Conservation (phyloP, 2,888 invertebrate genomes). For the Drosophila prolongata region DNA sequence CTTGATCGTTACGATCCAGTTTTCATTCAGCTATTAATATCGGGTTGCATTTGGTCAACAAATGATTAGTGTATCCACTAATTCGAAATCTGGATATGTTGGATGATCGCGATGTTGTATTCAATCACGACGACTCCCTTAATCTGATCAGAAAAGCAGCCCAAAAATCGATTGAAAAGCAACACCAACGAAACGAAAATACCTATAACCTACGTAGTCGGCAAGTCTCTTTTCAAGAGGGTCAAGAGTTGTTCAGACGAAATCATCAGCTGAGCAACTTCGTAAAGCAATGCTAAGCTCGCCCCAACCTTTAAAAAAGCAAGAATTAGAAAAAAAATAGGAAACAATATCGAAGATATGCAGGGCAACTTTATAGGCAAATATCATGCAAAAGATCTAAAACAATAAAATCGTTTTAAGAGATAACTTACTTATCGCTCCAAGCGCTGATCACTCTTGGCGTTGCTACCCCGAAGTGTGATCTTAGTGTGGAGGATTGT, state of each 20-base stretch:
- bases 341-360: neutral
- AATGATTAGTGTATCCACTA: neutral
- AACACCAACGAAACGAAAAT: neutral
- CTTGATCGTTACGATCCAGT: neutral
- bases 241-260: neutral
- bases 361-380: neutral
- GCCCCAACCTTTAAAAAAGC: neutral
- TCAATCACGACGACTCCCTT: neutral
- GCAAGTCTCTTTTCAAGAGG: neutral
- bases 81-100: neutral
- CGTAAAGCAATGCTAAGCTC: neutral
- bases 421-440: neutral
- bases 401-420: neutral
- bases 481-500: neutral
- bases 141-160: neutral
- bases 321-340: neutral
- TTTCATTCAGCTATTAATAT: neutral
- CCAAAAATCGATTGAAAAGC: neutral
- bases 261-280: neutral
- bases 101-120: neutral
- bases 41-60: neutral
- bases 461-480: neutral
- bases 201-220: neutral
- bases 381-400: neutral
- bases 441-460: too few relatives aligned